phyloP scores from a whole-genome alignment of 1,140 invertebrate species.

The Sycobia sp. region DNA sequence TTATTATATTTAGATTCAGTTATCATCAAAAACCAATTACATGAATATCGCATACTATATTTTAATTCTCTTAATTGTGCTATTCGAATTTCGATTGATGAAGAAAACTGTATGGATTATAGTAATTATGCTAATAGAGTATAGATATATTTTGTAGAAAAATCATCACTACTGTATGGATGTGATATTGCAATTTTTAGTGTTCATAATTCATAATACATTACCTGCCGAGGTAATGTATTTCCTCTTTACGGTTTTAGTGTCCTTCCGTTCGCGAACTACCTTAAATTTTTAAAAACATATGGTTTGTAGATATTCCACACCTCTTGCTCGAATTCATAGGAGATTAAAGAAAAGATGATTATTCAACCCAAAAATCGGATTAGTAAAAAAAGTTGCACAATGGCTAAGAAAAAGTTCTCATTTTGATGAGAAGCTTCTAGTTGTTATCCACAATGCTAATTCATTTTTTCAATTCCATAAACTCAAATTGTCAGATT shows the following conservation, averaged over 20 bases:
- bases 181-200: conserved; percentile 39
- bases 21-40: conserved; percentile 34
- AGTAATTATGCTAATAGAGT: conserved; percentile 34
- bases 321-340: conserved; percentile 30
- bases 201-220: conserved; percentile 40
- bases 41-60: conserved; percentile 29
- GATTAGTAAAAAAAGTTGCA: no score
- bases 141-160: conserved; percentile 30
- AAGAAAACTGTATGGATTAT: conserved; percentile 4
- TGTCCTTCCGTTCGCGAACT: conserved; percentile 39
- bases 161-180: conserved; percentile 33
- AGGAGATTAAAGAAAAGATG: conserved; percentile 14
- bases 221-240: conserved; percentile 29
- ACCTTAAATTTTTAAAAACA: conserved; percentile 33
- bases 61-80: conserved; percentile 24
- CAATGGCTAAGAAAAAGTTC: background rate
- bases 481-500: background rate
- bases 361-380: no score
- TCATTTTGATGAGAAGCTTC: background rate
- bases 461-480: background rate
- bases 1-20: conserved; percentile 46
- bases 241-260: conserved; percentile 34
- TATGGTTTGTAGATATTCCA: conserved; percentile 23
- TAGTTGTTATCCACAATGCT: background rate
- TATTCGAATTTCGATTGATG: background rate